phyloP scores from a whole-genome alignment of 1,140 invertebrate species.

The Drosophila tristis region DNA sequence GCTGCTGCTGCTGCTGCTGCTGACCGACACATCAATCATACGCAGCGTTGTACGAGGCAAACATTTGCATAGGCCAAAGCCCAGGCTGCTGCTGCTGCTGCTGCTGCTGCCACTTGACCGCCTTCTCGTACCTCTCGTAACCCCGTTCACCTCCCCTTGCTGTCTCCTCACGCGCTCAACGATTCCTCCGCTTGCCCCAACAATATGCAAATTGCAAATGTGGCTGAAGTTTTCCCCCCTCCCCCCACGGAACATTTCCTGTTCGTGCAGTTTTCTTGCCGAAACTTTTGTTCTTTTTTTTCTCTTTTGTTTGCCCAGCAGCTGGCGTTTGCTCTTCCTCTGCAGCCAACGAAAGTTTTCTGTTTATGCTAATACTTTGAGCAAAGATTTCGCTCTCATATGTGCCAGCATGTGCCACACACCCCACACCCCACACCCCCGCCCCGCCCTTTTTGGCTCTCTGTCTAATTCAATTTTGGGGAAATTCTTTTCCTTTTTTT shows the following conservation, averaged over 20 bases:
- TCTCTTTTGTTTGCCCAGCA: constrained; percentile 23
- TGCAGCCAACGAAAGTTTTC: constrained; percentile 10
- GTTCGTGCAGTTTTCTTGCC: no score
- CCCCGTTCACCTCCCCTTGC: no score
- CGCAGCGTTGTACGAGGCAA: constrained; percentile 63
- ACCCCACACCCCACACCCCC: neutral
- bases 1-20: neutral
- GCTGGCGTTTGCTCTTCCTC: constrained; percentile 30
- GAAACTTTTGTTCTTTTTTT: no score
- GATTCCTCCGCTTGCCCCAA: constrained; percentile 4
- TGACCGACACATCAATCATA: constrained; percentile 77
- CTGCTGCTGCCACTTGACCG: constrained; percentile 42
- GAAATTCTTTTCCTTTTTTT: neutral
- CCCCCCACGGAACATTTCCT: no score
- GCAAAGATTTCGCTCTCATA: constrained; percentile 28
- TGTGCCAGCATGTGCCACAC: constrained; percentile 8
- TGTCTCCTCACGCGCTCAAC: neutral
- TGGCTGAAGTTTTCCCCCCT: constrained; percentile 32
- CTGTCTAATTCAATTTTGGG: constrained; percentile 65
- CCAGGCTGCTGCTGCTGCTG: constrained; percentile 1
- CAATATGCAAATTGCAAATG: constrained; percentile 75
- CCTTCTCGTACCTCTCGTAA: neutral
- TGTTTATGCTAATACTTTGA: constrained; percentile 60
- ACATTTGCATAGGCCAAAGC: constrained; percentile 66
- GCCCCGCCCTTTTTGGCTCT: no score